Evolutionary conservation across 2,888 invertebrate species (phyloP), one percentile per base, ranked within the genome.

Genomic region (Allacma fusca): DNA sequence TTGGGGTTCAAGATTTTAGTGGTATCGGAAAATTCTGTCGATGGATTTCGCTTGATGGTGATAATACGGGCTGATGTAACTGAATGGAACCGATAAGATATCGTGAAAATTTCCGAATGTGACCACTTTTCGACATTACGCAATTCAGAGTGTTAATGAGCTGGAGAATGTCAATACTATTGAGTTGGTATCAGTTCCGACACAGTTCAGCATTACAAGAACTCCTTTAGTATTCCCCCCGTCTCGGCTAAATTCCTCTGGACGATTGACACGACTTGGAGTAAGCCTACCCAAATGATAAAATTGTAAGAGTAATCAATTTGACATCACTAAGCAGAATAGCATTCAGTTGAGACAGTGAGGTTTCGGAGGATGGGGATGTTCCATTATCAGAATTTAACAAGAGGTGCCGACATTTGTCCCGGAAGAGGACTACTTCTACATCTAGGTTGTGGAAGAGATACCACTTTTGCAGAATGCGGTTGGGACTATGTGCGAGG

Each of bases 401-500:
- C 50, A 69, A 40, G 59, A 59, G 19, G 76, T 34, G 44, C 1
- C 28, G 23, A 21, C 26, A 59, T 28, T 34, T 75, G 59, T 19
- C n/a, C 19, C 44, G 28, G 50, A 44, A 21, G 57, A 71, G 1
- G 73, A 73, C 12, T 73, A 34, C 16, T 64, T n/a, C 28, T 24
- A 43, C 23, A 68, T 68, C 2, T 59, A 69, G 40, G 44, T 71
- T 44, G 73, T 74, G 59, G 73, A 74, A 21, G 71, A 71, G 26
- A 19, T 70, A 7, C 72, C 73, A 23, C 62, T 77, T 26, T 19
- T 77, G 12, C 71, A 77, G 29, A 71, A 77, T 77, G 76, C 29
- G n/a, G 76, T 71, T 21, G 76, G 76, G 19, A 77, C 71, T 71
- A 29, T 68, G 64, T 77, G 71, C 44, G 76, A 77, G 50, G 59